Evolutionary conservation across 2,888 invertebrate species (phyloP), one percentile per base, ranked within the genome.

Genomic region (Harmothoe impar): DNA sequence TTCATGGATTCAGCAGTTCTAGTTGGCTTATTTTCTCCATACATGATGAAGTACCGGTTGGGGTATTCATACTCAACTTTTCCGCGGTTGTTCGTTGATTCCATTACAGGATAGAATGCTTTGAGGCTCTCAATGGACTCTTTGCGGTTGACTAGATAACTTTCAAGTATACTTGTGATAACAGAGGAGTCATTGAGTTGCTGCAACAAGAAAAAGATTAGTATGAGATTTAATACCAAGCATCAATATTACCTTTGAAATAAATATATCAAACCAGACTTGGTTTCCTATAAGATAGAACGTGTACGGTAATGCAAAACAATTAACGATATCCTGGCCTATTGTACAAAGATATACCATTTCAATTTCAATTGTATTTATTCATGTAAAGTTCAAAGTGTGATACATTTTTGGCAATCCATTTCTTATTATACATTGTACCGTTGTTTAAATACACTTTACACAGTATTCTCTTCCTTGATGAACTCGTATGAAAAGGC

Each of bases 151-250:
- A 94, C 95, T 54, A 99, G 95, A 94, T 97, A 97, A 0, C 99
- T 98, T 85, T 98, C 97, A 89, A 99, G 95, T 0, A 98, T 96
- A 7, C 99, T 99, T 93, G 99, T 97, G 90, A 99, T 99, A 95
- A 98, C 98, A 31, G 98, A 97, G 92, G 99, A 99, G 95, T 99
- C 99, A 94, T 98, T 97, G 91, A 99, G 96, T 96, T 98, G 98
- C 96, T 98, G 96, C 89, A 97, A 94, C 89, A 84, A 89, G 96
- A 93, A 89, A 89, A 89, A 15, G 20, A 17, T 7, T 43, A 43
- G 43, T 43, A 7, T 3, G 1, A 62, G 7, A 62, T 62, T 1
- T 62, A n/a, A n/a, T 62, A 62, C 20, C 62, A n/a, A 3, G 62
- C 20, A 29, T 89, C 31, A 52, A 56, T 52, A 62, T 29, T 54